phyloP scores from a whole-genome alignment of 2,888 invertebrate species.

The Amphipyra tragopoginis region DNA sequence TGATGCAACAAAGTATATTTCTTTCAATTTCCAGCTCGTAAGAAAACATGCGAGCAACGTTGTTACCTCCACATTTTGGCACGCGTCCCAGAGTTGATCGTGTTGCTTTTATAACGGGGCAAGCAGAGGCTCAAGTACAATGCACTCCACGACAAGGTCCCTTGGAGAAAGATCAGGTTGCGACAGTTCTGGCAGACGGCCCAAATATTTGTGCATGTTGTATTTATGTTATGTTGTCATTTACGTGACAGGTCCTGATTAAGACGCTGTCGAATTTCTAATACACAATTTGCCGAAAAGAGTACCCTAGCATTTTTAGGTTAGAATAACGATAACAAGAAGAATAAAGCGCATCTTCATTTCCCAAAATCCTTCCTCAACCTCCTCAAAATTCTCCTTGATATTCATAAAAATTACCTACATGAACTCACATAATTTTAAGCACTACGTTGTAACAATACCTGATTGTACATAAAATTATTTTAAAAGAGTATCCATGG shows the following conservation, averaged over 20 bases:
- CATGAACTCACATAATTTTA: too few relatives aligned
- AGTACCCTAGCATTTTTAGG: too few relatives aligned
- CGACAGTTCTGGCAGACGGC: slow-evolving; percentile 51
- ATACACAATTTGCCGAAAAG: too few relatives aligned
- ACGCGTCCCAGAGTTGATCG: slow-evolving; percentile 37
- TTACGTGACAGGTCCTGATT: slow-evolving; percentile 10
- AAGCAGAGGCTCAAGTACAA: slow-evolving; percentile 57
- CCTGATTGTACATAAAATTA: too few relatives aligned
- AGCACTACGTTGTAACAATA: too few relatives aligned
- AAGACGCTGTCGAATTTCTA: too few relatives aligned
- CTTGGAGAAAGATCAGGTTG: slow-evolving; percentile 51
- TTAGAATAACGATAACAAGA: too few relatives aligned
- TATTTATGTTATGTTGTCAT: slow-evolving; percentile 35
- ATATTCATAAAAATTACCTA: too few relatives aligned
- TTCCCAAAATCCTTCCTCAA: too few relatives aligned
- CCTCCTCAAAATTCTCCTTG: too few relatives aligned
- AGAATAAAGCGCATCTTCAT: too few relatives aligned
- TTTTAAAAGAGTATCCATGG: too few relatives aligned
- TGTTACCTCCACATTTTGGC: slow-evolving; percentile 47
- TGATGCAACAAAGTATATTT: slow-evolving; percentile 50
- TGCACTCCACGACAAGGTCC: slow-evolving; percentile 58
- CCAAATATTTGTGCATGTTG: slow-evolving; percentile 27
- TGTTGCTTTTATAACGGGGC: slow-evolving; percentile 42
- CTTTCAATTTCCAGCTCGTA: slow-evolving; percentile 22
- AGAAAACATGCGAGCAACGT: slow-evolving; percentile 20